These are phyloP conservation scores for Hoplodrina blanda DNA, from an alignment of 2,888 invertebrate genomes.

Conservation along the genomic window DNA sequence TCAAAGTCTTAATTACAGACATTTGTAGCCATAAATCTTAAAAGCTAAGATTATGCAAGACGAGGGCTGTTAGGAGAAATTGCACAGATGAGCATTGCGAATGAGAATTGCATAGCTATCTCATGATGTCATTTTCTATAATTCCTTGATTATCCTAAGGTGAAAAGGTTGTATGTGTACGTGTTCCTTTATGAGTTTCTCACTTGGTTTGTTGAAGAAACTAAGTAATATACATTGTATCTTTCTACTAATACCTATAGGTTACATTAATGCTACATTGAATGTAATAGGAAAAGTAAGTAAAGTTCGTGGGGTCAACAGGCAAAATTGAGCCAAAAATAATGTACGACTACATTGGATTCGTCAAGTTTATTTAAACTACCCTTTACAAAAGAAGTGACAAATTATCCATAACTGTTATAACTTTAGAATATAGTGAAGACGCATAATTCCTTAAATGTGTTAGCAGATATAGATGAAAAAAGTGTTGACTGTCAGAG, in stretches of 20 bases:
- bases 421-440: too few relatives aligned
- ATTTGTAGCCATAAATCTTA: constrained; percentile 27
- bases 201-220: background rate
- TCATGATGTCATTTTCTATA: constrained; percentile 50
- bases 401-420: too few relatives aligned
- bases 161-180: constrained; percentile 48
- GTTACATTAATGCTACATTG: background rate
- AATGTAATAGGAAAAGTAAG: too few relatives aligned
- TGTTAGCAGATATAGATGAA: too few relatives aligned
- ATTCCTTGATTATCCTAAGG: constrained; percentile 41
- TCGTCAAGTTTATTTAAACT: too few relatives aligned
- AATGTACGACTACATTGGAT: too few relatives aligned
- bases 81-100: constrained; percentile 18
- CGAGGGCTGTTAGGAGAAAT: constrained; percentile 40
- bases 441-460: too few relatives aligned
- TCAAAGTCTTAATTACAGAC: constrained; percentile 30
- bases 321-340: too few relatives aligned
- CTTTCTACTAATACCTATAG: background rate
- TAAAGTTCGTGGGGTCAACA: too few relatives aligned
- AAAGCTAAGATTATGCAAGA: constrained; percentile 28
- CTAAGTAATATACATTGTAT: background rate
- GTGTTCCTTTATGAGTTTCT: constrained; percentile 31
- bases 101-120: background rate
- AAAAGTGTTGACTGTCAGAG: too few relatives aligned
- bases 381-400: too few relatives aligned